Percentiles rank a stretch among this genome's conserved stretches.
Evolutionary conservation across 2,113 vertebrate genomes (phyloP).

Genomic region (Colossoma macropomum): DNA sequence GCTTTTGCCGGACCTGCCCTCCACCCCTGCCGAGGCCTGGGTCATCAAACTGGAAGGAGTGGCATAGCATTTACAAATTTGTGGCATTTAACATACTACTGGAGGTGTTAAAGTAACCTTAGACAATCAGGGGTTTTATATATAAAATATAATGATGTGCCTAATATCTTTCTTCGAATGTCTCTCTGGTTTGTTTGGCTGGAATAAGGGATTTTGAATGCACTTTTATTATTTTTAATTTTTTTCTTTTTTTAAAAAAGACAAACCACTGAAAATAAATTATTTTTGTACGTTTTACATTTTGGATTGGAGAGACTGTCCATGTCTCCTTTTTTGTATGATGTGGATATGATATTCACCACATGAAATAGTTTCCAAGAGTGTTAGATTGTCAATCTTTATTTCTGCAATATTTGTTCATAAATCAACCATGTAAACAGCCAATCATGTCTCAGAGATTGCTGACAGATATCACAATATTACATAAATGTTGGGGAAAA

Average conservation of each 20-base stretch:
- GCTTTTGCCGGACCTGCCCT: conserved; percentile 74
- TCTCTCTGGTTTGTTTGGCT: background rate
- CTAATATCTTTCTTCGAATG: no score
- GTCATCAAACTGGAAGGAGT: conserved; percentile 76
- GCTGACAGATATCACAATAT: no score
- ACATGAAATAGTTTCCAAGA: no score
- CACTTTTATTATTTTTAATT: background rate
- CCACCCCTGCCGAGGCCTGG: conserved; percentile 77
- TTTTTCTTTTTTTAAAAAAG: background rate
- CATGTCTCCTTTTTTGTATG: no score
- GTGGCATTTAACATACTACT: background rate
- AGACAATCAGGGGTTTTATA: background rate
- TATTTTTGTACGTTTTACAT: no score
- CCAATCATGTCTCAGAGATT: no score
- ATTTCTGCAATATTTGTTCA: no score
- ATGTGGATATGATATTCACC: no score
- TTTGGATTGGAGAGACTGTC: no score
- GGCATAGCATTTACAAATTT: background rate
- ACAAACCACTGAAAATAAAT: background rate
- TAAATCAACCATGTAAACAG: no score
- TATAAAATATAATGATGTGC: background rate
- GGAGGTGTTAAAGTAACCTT: background rate
- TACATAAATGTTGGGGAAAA: background rate
- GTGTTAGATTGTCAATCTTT: no score
- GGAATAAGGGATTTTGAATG: background rate